Evolutionary conservation across 2,797 vertebrate genomes (phyloP).

Genomic region (Balearica regulorum): DNA sequence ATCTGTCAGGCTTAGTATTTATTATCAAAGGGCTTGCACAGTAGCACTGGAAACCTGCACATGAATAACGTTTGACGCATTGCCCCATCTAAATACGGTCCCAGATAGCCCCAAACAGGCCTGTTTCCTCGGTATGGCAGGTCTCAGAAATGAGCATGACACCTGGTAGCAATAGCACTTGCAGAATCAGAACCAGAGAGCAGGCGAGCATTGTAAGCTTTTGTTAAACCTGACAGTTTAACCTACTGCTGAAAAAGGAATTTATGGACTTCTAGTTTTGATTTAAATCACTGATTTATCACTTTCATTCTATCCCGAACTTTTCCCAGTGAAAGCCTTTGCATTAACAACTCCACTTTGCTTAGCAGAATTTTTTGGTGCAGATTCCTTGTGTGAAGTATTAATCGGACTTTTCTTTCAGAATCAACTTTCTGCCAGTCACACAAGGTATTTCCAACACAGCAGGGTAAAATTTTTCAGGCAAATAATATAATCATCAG

Average conservation of each 20-base stretch:
- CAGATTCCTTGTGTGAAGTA: neutral
- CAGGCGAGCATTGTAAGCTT: neutral
- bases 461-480: neutral
- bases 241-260: conserved; percentile 53
- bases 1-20: neutral
- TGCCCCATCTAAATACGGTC: neutral
- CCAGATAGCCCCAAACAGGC: neutral
- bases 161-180: conserved; percentile 20
- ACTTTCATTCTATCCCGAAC: neutral
- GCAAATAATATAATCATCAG: neutral
- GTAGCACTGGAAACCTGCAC: neutral
- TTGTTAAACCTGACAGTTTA: conserved; percentile 59
- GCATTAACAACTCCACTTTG: neutral
- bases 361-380: neutral
- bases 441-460: neutral
- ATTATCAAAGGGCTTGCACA: neutral
- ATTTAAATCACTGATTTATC: conserved; percentile 52
- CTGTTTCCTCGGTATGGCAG: neutral
- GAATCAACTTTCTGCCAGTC: neutral
- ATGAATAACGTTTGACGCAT: neutral
- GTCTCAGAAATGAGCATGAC: neutral
- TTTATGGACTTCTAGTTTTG: conserved; percentile 38
- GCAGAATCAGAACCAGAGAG: conserved; percentile 28
- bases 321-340: neutral
- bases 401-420: neutral